Percentiles rank a stretch among this genome's conserved stretches.
These are phyloP conservation scores for Trogon melanurus DNA, from an alignment of 2,113 vertebrate genomes.

Conservation along the genomic window DNA sequence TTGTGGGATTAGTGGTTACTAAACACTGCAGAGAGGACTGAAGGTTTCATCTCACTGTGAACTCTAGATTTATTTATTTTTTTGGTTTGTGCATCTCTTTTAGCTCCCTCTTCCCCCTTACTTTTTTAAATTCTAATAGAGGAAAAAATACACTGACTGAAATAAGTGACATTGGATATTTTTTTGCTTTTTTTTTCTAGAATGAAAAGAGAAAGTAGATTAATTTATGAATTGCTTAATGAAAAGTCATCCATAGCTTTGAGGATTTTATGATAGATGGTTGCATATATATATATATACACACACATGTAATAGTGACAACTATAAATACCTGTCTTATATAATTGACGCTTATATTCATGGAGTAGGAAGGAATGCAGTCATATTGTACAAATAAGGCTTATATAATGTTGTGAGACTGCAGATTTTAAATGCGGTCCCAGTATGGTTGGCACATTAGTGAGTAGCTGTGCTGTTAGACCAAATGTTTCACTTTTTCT, in stretches of 20 bases:
- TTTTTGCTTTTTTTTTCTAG: background rate
- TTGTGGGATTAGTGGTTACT: constrained; percentile 12
- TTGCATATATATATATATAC: background rate
- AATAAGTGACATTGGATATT: background rate
- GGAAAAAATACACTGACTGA: background rate
- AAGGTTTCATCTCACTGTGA: background rate
- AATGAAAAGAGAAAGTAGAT: background rate
- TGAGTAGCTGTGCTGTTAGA: background rate
- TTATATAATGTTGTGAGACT: background rate
- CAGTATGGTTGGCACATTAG: background rate
- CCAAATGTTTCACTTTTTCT: background rate
- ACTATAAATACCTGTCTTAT: background rate
- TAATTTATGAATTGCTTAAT: background rate
- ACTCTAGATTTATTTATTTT: background rate
- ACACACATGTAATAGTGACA: background rate
- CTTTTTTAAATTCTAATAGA: background rate
- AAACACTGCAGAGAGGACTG: background rate
- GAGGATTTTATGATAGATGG: background rate
- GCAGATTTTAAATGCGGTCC: constrained; percentile 3
- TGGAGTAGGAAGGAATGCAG: background rate
- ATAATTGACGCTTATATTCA: background rate
- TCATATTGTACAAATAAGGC: background rate
- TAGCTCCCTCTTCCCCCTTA: fast-evolving
- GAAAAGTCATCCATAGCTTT: background rate
- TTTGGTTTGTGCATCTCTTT: background rate